phyloP scores from a whole-genome alignment of 2,888 invertebrate genomes.

The Pachliopta kotzebuea region DNA sequence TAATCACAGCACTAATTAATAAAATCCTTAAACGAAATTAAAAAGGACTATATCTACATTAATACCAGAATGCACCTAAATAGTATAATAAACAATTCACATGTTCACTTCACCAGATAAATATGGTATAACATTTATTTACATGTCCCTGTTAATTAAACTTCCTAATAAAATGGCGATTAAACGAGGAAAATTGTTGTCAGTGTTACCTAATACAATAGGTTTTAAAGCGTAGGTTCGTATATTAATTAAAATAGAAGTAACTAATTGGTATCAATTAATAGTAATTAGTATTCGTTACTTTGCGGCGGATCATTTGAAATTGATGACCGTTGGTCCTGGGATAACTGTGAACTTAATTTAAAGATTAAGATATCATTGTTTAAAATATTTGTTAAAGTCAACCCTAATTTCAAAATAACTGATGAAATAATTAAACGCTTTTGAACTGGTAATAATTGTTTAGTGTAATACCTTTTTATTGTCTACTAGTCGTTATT shows the following conservation, averaged over 20 bases:
- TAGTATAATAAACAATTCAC: not conserved
- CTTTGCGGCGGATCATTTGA: slow-evolving; percentile 15
- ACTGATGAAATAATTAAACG: not conserved
- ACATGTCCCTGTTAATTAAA: slow-evolving; percentile 13
- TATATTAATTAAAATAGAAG: slow-evolving; percentile 1
- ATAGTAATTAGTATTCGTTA: slow-evolving; percentile 11
- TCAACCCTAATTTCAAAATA: not conserved
- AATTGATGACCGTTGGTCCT: slow-evolving; percentile 1
- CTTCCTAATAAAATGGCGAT: slow-evolving; percentile 17
- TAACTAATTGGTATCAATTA: slow-evolving; percentile 18
- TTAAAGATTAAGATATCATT: too few species aligned
- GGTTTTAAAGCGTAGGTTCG: not conserved
- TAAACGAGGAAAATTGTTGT: slow-evolving; percentile 14
- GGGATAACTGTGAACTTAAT: not conserved
- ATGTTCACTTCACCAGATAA: slow-evolving; percentile 8
- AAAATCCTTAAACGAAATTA: too few species aligned
- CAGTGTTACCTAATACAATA: not conserved
- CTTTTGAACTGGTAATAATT: not conserved
- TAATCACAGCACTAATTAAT: too few species aligned
- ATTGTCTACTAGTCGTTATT: slow-evolving; percentile 58
- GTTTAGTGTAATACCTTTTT: slow-evolving; percentile 8
- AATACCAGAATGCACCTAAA: too few species aligned
- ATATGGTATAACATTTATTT: slow-evolving; percentile 10
- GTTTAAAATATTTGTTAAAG: not conserved
- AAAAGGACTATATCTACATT: too few species aligned